Percentiles rank a stretch among this genome's conserved stretches.
Evolutionary conservation across 2,113 vertebrate genomes (phyloP).

Genomic region (Misgurnus anguillicaudatus): DNA sequence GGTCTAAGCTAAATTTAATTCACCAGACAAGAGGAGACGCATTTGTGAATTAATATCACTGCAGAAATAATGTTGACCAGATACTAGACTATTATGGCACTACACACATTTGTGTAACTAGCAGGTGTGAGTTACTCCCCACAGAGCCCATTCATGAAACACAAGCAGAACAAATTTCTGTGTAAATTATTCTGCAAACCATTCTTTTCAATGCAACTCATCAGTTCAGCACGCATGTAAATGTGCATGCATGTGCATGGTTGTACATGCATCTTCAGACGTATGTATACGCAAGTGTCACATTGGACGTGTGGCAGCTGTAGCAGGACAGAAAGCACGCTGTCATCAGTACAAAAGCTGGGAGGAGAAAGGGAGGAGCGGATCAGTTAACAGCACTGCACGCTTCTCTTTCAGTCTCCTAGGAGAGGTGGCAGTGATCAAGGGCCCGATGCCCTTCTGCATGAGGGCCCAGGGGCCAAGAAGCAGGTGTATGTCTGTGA

Average conservation of each 20-base stretch:
- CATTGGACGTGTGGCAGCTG: conserved; percentile 21
- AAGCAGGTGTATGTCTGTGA: conserved; percentile 48
- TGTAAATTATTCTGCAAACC: not conserved
- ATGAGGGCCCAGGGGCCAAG: not conserved
- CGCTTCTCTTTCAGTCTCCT: conserved; percentile 13
- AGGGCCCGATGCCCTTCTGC: conserved; percentile 12
- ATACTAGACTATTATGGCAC: not conserved
- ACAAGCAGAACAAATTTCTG: not conserved
- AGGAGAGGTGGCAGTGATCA: conserved; percentile 24
- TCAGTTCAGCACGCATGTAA: not conserved
- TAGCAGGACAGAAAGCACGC: conserved; percentile 33
- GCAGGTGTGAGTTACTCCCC: not conserved
- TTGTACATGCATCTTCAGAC: not conserved
- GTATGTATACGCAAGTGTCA: conserved; percentile 18
- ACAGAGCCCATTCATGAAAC: not conserved
- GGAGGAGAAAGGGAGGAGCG: conserved; percentile 39
- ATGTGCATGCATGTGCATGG: not conserved
- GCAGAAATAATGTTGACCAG: not conserved
- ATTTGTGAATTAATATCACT: not conserved
- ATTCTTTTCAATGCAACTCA: not conserved
- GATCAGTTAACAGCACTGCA: conserved; percentile 15
- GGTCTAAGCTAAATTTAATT: too few relatives aligned
- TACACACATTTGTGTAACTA: not conserved
- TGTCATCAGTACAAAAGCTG: conserved; percentile 39
- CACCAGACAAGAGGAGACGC: not conserved